Evolutionary conservation across 2,888 invertebrate genomes (phyloP).

Genomic region (Nipponacmea schrenckii): DNA sequence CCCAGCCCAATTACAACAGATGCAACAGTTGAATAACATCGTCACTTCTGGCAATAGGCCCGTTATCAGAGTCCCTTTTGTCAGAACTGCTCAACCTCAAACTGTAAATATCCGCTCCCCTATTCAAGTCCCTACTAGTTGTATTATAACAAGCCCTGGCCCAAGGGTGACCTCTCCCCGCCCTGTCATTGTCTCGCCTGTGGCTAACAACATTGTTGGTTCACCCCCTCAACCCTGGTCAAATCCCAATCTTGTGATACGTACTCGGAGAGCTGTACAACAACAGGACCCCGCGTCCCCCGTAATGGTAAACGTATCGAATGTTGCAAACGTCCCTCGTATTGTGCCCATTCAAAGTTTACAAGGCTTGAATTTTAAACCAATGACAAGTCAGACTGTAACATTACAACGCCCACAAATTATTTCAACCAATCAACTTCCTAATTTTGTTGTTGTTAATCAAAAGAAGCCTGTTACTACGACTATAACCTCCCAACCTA

Average conservation of each 20-base stretch:
- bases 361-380: neutral
- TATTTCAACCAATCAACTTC: slow-evolving; percentile 26
- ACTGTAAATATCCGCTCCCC: neutral
- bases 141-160: slow-evolving; percentile 16
- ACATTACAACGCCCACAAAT: slow-evolving; percentile 25
- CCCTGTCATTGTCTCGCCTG: slow-evolving; percentile 12
- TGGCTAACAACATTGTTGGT: slow-evolving; percentile 4
- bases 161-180: slow-evolving; percentile 14
- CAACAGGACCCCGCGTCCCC: slow-evolving; percentile 19
- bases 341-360: slow-evolving; percentile 3
- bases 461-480: neutral
- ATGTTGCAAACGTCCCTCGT: slow-evolving; percentile 18
- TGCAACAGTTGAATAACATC: slow-evolving; percentile 17
- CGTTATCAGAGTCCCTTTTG: slow-evolving; percentile 12
- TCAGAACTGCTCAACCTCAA: neutral
- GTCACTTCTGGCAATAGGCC: slow-evolving; percentile 19
- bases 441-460: slow-evolving; percentile 3
- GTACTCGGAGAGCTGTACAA: slow-evolving; percentile 60
- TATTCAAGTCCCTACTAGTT: slow-evolving; percentile 9
- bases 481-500: neutral
- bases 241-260: slow-evolving; percentile 67
- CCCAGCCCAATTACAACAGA: slow-evolving; percentile 29
- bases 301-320: slow-evolving; percentile 15
- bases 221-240: slow-evolving; percentile 61
- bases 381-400: slow-evolving; percentile 17